Evolutionary conservation across 1,140 invertebrate genomes (phyloP), one percentile per base, ranked within the genome.

Genomic region (Leptinotarsa defecta): DNA sequence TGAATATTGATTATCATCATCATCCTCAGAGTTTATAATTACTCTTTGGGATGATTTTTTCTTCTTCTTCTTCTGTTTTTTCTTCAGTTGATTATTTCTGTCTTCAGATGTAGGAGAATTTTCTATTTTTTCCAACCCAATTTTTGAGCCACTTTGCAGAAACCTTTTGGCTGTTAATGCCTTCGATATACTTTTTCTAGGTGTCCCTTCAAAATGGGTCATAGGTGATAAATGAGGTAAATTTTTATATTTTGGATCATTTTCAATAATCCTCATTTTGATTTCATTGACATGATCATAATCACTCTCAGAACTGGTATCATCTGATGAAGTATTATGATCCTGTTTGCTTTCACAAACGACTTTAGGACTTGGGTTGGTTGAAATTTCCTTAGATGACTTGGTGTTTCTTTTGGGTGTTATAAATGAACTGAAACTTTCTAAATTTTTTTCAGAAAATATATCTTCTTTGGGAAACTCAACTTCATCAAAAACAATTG

Each of bases 391-490:
- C 68, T 79, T 74, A 27, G 67, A 57, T 62, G 52, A 64, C 13
- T 70, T 71, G 48, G 61, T 13, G 5, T 15, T 69, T 76, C 77
- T 76, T 34, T 73, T 72, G 13, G 81, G 81, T 34, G 79, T 79
- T 64, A 83, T 82, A 20, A 80, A 77, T 52, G 82, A 78, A 62
- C 78, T 73, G 76, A 83, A 83, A 69, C 70, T 77, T 24, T 82
- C 81, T 19, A 83, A 77, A 76, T 81, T 78, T 52, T 68, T 77
- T 24, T 77, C 80, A 3, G 73, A 57, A 68, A 83, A 83, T 24
- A 83, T 68, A 65, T 80, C 80, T 61, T 82, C 80, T 73, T 73
- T 82, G 13, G 81, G 82, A 75, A 83, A 83, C 52, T 82, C 82
- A 13, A 82, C 71, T 72, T 81, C 81, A 71, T 77, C 79, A 76